Percentiles rank a stretch among this genome's conserved stretches.
phyloP scores from a whole-genome alignment of 2,888 invertebrate genomes.

The Cyrtodaria siliqua region DNA sequence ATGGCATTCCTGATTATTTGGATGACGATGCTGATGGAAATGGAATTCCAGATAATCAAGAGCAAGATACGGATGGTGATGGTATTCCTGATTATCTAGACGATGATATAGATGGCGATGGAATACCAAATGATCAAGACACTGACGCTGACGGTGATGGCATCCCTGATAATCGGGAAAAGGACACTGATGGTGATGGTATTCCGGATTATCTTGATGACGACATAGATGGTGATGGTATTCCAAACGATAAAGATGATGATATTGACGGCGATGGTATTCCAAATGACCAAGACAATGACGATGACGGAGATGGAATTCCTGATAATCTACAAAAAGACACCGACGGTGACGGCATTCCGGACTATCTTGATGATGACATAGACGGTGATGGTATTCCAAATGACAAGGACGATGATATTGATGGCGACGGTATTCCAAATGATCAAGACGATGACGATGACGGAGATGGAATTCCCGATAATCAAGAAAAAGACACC shows the following conservation, averaged over 20 bases:
- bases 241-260: slow-evolving; percentile 74
- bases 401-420: slow-evolving; percentile 75
- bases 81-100: slow-evolving; percentile 78
- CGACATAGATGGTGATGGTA: slow-evolving; percentile 78
- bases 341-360: slow-evolving; percentile 73
- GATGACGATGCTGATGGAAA: slow-evolving; percentile 74
- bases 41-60: slow-evolving; percentile 73
- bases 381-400: slow-evolving; percentile 83
- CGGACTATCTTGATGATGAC: slow-evolving; percentile 69
- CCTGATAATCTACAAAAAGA: slow-evolving; percentile 72
- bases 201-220: slow-evolving; percentile 73
- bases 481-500: slow-evolving; percentile 74
- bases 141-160: slow-evolving; percentile 79
- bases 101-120: slow-evolving; percentile 73
- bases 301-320: slow-evolving; percentile 80
- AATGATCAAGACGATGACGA: slow-evolving; percentile 1
- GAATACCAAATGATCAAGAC: slow-evolving; percentile 75
- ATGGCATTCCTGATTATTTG: slow-evolving; percentile 38
- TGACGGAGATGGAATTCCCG: slow-evolving; percentile 77
- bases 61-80: slow-evolving; percentile 74
- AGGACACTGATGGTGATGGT: slow-evolving; percentile 75
- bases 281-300: slow-evolving; percentile 67
- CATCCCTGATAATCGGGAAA: slow-evolving; percentile 76
- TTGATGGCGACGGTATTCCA: slow-evolving; percentile 77
- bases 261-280: slow-evolving; percentile 81